Percentiles rank a stretch among this genome's conserved stretches.
These are phyloP conservation scores for Oreochromis niloticus DNA, from an alignment of 2,113 vertebrate genomes.

Conservation along the genomic window DNA sequence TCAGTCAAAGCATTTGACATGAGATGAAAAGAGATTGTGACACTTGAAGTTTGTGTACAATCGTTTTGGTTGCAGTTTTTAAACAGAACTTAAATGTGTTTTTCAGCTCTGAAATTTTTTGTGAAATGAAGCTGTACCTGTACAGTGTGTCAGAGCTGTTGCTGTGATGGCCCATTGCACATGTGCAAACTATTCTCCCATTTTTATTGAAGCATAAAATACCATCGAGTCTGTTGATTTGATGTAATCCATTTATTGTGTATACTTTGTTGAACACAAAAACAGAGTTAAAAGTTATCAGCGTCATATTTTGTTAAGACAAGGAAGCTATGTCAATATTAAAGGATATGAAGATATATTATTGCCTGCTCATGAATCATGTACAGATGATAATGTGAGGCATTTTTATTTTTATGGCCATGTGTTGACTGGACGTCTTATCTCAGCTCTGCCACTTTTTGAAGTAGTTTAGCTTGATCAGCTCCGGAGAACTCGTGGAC, in stretches of 20 bases:
- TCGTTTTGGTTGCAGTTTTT: constrained; percentile 37
- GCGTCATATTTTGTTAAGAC: not conserved
- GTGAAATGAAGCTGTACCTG: constrained; percentile 81
- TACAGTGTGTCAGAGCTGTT: constrained; percentile 74
- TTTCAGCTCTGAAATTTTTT: constrained; percentile 43
- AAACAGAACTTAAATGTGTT: constrained; percentile 7
- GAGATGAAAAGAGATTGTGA: not conserved
- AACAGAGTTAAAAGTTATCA: not conserved
- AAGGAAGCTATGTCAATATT: not conserved
- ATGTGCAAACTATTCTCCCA: constrained; percentile 77
- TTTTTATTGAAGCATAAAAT: constrained; percentile 78
- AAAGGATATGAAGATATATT: not conserved
- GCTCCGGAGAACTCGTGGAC: constrained; percentile 54
- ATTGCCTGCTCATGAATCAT: not conserved
- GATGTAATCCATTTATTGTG: constrained; percentile 40
- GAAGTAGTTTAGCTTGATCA: fast-evolving
- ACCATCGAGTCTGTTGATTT: not conserved
- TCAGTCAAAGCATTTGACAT: not conserved
- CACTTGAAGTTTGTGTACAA: not conserved
- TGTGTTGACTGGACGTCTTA: not conserved
- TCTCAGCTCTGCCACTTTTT: not conserved
- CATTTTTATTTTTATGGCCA: not conserved
- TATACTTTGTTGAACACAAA: not conserved
- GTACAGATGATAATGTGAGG: not conserved
- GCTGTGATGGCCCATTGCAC: constrained; percentile 72